Base-by-base conservation (phyloP, 2,797 vertebrate genomes). In the Netta rufina region DNA sequence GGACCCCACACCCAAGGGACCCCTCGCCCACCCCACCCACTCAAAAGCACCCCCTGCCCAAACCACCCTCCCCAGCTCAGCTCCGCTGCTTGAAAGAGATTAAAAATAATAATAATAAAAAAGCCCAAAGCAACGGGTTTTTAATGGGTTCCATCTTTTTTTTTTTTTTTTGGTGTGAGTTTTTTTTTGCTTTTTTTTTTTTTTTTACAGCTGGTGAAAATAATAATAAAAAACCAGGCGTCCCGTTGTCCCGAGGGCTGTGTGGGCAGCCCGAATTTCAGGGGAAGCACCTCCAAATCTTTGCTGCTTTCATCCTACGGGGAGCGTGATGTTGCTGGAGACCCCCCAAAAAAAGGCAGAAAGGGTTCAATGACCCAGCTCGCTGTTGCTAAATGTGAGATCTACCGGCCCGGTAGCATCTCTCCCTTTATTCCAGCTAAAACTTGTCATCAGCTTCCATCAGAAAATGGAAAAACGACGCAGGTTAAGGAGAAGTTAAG, bases 401-500 rank as follows among this genome's bases (percentile, higher is more conserved):
- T 82, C 70, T 79, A 61, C 45, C 0, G 5, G 41, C n/a, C 22
- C 53, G 21, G 45, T 94, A 96, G 91, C 94, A 96, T 94, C 74
- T 89, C 66, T 84, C 81, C 71, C 85, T 95, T 97, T 95, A 96
- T 95, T 96, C 88, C 87, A 78, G 91, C 91, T 60, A 39, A 69
- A 93, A n/a, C 32, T 75, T 36, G 33, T 80, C 84, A 75, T 82
- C 12, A 8, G 61, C 81, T 95, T 95, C 84, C 47, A 66, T 86
- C 84, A 71, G 88, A 89, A 86, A 96, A 85, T 41, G 69, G 73
- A 87, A 77, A 93, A 92, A 82, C 41, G 87, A 77, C 83, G 82
- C 85, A 95, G 91, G 81, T 87, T 84, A 86, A 90, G 91, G 89
- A 84, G 90, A 91, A 97, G 76, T 92, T 89, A 96, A 91, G 95